A percentile compares a stretch with the other conserved stretches of the same genome.
These are phyloP conservation scores for Etheostoma perlongum DNA, from an alignment of 2,797 vertebrate species.

Conservation along the genomic window DNA sequence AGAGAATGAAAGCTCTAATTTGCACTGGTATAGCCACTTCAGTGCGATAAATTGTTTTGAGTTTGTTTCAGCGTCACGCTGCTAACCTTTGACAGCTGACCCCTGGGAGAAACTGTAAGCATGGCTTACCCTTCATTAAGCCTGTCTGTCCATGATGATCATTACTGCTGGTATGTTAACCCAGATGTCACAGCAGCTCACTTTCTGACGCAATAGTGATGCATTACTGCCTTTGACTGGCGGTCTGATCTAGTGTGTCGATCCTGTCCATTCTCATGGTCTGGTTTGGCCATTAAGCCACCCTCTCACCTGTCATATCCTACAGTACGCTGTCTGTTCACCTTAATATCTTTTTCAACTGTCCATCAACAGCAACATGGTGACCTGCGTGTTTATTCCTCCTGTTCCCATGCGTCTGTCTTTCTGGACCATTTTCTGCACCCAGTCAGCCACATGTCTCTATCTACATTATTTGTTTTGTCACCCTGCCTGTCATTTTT, in stretches of 20 bases:
- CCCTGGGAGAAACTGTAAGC: constrained; percentile 46
- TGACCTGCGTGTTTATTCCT: constrained; percentile 23
- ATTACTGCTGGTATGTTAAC: constrained; percentile 51
- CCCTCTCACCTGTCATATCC: constrained; percentile 43
- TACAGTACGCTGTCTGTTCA: constrained; percentile 27
- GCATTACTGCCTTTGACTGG: constrained; percentile 10
- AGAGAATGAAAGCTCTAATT: no score
- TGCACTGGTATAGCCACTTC: no score
- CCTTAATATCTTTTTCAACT: constrained; percentile 29
- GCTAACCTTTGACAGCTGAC: constrained; percentile 53
- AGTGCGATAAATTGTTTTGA: constrained; percentile 28
- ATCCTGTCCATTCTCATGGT: constrained; percentile 1
- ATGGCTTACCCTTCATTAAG: constrained; percentile 66
- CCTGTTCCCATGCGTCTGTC: constrained; percentile 42
- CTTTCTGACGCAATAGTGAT: constrained; percentile 21
- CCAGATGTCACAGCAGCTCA: constrained; percentile 39
- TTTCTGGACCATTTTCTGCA: constrained; percentile 35
- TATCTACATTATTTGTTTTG: constrained; percentile 61
- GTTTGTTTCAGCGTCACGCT: constrained; percentile 36
- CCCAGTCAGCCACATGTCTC: constrained; percentile 53
- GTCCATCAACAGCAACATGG: constrained; percentile 24
- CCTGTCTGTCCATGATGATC: constrained; percentile 54
- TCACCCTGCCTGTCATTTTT: constrained; percentile 60
- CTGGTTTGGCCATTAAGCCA: constrained; percentile 30
- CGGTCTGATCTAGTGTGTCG: background rate